Conservation (phyloP, 2,113 vertebrate species). For the Pelecanus crispus region DNA sequence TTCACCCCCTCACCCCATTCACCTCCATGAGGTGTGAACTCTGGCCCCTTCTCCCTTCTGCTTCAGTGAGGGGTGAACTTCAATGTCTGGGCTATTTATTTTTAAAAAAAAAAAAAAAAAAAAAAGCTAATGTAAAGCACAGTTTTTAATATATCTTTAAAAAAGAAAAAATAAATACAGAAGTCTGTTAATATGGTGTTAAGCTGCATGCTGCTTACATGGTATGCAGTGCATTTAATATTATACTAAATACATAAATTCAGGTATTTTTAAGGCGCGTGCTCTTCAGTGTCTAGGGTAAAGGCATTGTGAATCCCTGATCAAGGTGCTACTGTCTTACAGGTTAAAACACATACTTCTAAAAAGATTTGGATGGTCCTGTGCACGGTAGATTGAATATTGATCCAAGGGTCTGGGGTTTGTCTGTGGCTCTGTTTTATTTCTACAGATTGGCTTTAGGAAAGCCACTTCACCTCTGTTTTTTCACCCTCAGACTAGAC, state of each 20-base stretch:
- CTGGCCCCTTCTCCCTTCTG: background rate
- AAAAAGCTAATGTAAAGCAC: background rate
- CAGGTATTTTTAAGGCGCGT: background rate
- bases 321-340: background rate
- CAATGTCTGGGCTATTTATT: background rate
- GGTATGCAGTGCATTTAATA: background rate
- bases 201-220: background rate
- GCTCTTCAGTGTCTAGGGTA: background rate
- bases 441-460: background rate
- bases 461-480: background rate
- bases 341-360: background rate
- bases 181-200: background rate
- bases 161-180: background rate
- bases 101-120: background rate
- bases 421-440: background rate
- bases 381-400: background rate
- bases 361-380: background rate
- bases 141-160: background rate
- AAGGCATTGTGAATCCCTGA: background rate
- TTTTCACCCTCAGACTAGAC: background rate
- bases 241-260: background rate
- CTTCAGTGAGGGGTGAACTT: background rate
- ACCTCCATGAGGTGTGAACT: slow-evolving; percentile 23
- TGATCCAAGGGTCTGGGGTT: background rate
- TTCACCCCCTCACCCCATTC: slow-evolving; percentile 27